These are phyloP conservation scores for Philopedon plagiatum DNA, from an alignment of 2,888 invertebrate species.

Conservation along the genomic window DNA sequence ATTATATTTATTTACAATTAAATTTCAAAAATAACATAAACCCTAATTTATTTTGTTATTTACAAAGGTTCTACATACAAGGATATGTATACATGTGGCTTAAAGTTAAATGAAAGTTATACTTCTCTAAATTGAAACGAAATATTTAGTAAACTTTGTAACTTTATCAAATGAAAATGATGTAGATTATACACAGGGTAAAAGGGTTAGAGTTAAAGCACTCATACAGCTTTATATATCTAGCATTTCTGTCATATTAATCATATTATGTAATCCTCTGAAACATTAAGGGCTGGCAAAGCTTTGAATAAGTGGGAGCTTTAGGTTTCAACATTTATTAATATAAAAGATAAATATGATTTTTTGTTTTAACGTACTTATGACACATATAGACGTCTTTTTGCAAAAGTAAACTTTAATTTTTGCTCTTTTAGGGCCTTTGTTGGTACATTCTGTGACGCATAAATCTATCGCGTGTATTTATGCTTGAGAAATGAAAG, in stretches of 20 bases:
- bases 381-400: too few relatives aligned
- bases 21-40: not conserved
- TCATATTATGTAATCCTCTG: slow-evolving; percentile 4
- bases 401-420: too few relatives aligned
- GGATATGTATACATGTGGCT: not conserved
- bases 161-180: slow-evolving; percentile 33
- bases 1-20: too few relatives aligned
- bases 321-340: not conserved
- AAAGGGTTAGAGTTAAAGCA: slow-evolving; percentile 28
- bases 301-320: not conserved
- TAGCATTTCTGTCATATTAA: slow-evolving; percentile 26
- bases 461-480: too few relatives aligned
- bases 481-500: too few relatives aligned
- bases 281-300: not conserved
- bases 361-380: too few relatives aligned
- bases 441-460: too few relatives aligned
- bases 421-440: too few relatives aligned
- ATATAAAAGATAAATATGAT: too few relatives aligned
- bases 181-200: slow-evolving; percentile 24
- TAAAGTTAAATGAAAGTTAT: slow-evolving; percentile 20
- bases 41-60: not conserved
- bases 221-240: slow-evolving; percentile 8
- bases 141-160: slow-evolving; percentile 33
- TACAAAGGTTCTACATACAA: not conserved
- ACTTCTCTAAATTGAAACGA: slow-evolving; percentile 3